These are phyloP conservation scores for Bufo gargarizans DNA, from an alignment of 2,113 vertebrate genomes.

Conservation along the genomic window DNA sequence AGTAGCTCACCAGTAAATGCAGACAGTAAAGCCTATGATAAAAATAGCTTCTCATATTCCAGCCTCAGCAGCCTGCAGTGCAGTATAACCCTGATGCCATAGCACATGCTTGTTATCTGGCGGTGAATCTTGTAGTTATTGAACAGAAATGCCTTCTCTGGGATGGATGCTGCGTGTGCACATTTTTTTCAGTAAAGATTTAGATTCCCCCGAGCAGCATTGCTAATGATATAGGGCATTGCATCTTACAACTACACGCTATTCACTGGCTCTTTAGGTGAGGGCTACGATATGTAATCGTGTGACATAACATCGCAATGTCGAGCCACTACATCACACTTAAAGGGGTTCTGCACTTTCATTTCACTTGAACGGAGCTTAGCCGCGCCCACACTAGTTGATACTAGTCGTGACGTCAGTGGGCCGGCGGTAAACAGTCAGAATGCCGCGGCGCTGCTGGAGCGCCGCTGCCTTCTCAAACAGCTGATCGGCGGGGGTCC, in stretches of 20 bases:
- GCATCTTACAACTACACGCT: neutral
- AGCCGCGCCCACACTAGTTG: too few relatives aligned
- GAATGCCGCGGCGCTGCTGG: too few relatives aligned
- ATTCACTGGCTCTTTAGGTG: neutral
- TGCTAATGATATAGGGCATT: neutral
- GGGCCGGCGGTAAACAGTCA: too few relatives aligned
- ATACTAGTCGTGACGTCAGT: too few relatives aligned
- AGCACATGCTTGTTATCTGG: neutral
- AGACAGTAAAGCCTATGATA: neutral
- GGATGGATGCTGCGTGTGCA: neutral
- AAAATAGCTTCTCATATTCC: constrained; percentile 2
- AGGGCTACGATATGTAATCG: too few relatives aligned
- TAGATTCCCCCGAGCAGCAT: neutral
- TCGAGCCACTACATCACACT: too few relatives aligned
- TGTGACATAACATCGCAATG: too few relatives aligned
- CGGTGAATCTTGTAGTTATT: constrained; percentile 2
- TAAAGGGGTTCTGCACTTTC: too few relatives aligned
- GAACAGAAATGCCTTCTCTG: neutral
- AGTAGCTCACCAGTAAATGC: neutral
- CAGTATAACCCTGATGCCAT: constrained; percentile 2
- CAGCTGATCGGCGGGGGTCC: too few relatives aligned
- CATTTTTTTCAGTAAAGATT: neutral
- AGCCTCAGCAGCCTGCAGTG: neutral
- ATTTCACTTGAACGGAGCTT: too few relatives aligned
- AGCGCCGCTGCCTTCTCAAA: too few relatives aligned